Base-by-base conservation (phyloP, 35 echinoderm and acorn worm species). In the Heliocidaris tuberculata region DNA sequence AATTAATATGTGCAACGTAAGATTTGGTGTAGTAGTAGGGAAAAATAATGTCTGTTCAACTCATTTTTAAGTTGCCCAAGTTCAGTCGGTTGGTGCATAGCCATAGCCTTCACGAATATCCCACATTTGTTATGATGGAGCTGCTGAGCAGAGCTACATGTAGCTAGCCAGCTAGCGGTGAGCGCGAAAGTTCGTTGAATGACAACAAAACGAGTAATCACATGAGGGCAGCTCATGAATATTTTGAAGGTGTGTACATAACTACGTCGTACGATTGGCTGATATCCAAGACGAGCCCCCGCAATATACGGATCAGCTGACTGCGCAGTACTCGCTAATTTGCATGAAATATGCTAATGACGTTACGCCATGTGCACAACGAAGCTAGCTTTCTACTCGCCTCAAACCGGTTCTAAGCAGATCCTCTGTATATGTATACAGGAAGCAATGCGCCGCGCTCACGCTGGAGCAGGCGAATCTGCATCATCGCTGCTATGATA, bases 321-420 rank as follows among this genome's bases (percentile, higher is more conserved):
- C 65, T 32, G 32, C 30, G 87, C 15, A 89, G 87, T 48, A 89
- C 17, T 31, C 87, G 9, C 70, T 32, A 89, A 89, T 89, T 87
- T 47, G 29, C 87, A 89, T 89, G 47, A 32, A 42, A 78, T 78
- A 78, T 78, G 65, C 65, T 78, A 78, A 78, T 78, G 65, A 42
- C 15, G 65, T 78, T 19, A 78, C 65, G 65, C 65, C 65, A 78
- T 78, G 65, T 78, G 65, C 47, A 89, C 87, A 89, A 42, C 87
- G 10, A 47, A 89, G 86, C n/a, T n/a, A 88, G 11, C 31, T 89
- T 48, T 89, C 87, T 89, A 89, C 87, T 89, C 91, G 91, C 47
- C 9, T 93, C 48, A 30, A 93, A 93, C 91, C 91, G 91, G 91
- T 93, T 93, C 50, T 48, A 93, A 59, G 49, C 91, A 93, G 91